These are phyloP conservation scores for Gallinago paraguaiae DNA, from an alignment of 2,113 vertebrate genomes.

Conservation along the genomic window DNA sequence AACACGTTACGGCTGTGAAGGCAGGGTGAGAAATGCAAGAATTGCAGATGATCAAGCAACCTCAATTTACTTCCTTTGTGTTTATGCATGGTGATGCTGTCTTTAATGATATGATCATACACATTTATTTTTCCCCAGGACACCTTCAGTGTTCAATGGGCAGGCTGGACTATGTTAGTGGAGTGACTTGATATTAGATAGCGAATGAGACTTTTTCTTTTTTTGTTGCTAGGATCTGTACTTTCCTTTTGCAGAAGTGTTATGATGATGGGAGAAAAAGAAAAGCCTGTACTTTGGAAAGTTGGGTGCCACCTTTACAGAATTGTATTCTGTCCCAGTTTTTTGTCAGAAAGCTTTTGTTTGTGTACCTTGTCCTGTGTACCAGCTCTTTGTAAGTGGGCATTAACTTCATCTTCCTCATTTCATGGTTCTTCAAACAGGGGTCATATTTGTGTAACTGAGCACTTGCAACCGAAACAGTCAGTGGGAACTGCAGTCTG, in stretches of 20 bases:
- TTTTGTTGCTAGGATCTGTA: neutral
- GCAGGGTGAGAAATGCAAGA: neutral
- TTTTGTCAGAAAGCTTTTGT: neutral
- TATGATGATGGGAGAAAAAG: neutral
- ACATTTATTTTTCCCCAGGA: neutral
- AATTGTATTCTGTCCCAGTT: neutral
- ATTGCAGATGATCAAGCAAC: neutral
- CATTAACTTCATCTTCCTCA: slow-evolving; percentile 32
- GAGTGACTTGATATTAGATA: neutral
- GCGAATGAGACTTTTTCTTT: neutral
- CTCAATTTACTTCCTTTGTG: neutral
- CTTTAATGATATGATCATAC: neutral
- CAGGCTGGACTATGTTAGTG: neutral
- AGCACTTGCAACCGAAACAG: neutral
- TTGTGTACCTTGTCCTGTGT: neutral
- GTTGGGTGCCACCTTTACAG: neutral
- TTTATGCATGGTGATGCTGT: neutral
- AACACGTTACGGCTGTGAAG: neutral
- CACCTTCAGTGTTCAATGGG: neutral
- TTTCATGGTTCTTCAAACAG: slow-evolving; percentile 34
- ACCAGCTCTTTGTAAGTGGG: neutral
- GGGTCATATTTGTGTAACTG: neutral
- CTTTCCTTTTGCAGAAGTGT: neutral
- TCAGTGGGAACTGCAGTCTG: neutral
- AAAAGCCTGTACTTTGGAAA: neutral